Conservation (phyloP, 1,140 invertebrate genomes). For the Scylla paramamosain region DNA sequence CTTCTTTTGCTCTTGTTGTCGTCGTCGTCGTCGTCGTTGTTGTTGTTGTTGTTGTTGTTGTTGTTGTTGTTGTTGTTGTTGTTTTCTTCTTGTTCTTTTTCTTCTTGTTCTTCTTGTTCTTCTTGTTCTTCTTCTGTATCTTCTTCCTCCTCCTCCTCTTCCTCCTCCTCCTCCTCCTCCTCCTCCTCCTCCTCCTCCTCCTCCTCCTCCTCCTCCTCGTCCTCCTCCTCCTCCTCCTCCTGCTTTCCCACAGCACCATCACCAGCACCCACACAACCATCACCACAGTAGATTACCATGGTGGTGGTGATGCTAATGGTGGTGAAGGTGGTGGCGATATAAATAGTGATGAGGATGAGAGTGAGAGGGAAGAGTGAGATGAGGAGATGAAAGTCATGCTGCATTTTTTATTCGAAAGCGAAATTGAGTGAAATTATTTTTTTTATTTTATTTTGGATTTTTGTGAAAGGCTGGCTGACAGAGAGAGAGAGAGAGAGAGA, state of each 20-base stretch:
- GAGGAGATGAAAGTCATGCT: neutral
- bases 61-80: no score
- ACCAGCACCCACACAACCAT: no score
- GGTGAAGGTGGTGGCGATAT: constrained; percentile 3
- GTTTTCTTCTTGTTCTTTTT: neutral
- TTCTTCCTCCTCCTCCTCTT: neutral
- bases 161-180: neutral
- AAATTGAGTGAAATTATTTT: neutral
- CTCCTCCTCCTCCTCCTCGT: neutral
- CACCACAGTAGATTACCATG: no score
- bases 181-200: neutral
- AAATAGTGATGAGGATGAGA: neutral
- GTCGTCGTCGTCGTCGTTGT: no score
- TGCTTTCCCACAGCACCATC: neutral
- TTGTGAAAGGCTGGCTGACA: no score
- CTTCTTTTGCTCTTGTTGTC: neutral
- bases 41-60: no score
- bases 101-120: no score
- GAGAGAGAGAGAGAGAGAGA: no score
- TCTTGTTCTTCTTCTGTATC: neutral
- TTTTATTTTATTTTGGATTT: no score
- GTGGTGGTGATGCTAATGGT: neutral
- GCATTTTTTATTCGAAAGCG: no score
- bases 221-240: neutral
- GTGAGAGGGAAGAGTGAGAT: neutral